Base-by-base conservation (phyloP, 1,140 invertebrate species). In the Zophobas atratus region DNA sequence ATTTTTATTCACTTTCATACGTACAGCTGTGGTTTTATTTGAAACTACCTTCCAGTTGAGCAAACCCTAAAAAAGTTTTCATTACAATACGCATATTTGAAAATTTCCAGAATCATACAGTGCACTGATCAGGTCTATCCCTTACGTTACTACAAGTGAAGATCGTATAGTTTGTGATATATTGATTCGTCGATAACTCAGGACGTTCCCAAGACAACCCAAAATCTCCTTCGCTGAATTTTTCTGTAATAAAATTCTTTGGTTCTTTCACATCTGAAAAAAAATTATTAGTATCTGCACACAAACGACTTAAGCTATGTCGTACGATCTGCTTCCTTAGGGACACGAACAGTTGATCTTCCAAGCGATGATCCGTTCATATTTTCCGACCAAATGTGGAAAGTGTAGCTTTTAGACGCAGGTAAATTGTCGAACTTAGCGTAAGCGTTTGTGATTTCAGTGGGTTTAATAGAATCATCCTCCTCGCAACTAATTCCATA, bases 141-240 rank as follows among this genome's bases (percentile, higher is more conserved):
- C 87, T 86, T 1, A 88, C 88, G 70, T 88, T 89, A 55, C 88
- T 88, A 84, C 94, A 94, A 91, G 92, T 94, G 83, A 94, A 95
- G 36, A 95, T 88, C 1, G 94, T 94, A 77, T 93, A 95, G 82
- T 89, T 89, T 0, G 39, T 86, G 43, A 90, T 86, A 77, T 86
- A 86, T 20, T 81, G 71, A 2, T 43, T 55, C 4, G 82, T 76
- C 51, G 43, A 46, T 32, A 76, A 63, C 49, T 89, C 84, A 49
- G 90, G 90, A 39, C 87, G 86, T 71, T 90, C 89, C 94, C 94
- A 95, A 38, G 92, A 92, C 20, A 94, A 85, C 83, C 93, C 91
- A 85, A 93, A 94, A 1, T 89, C 86, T 36, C 92, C 91, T 83
- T 89, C 88, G 49, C 90, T 89, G 84, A 91, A 92, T 71, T 90